phyloP scores from a whole-genome alignment of 92 coral and sea anemone species.

The Zoanthus sansibaricus region DNA sequence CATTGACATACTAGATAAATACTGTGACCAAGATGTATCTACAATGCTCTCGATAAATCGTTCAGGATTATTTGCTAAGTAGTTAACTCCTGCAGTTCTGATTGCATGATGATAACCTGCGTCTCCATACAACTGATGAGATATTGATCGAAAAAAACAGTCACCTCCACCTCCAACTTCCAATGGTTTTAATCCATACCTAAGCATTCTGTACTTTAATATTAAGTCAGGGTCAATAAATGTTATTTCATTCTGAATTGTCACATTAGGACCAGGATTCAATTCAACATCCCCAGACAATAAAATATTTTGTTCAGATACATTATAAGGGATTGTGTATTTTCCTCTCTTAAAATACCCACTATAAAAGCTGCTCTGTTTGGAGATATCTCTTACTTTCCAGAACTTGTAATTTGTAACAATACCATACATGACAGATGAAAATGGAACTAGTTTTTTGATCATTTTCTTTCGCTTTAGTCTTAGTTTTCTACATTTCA shows the following conservation, averaged over 20 bases:
- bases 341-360: slow-evolving; percentile 4
- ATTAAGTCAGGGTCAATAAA: slow-evolving; percentile 11
- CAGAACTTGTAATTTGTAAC: not conserved
- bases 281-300: slow-evolving; percentile 54
- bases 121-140: not conserved
- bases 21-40: slow-evolving; percentile 2
- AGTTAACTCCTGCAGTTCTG: slow-evolving; percentile 52
- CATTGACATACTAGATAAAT: slow-evolving; percentile 38
- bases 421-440: not conserved
- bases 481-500: not conserved
- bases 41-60: slow-evolving; percentile 44
- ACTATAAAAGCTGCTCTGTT: slow-evolving; percentile 30
- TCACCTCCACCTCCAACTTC: slow-evolving; percentile 3
- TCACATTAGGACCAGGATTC: slow-evolving; percentile 61
- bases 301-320: not conserved
- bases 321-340: slow-evolving; percentile 5
- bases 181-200: slow-evolving; percentile 55
- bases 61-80: not conserved
- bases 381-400: slow-evolving; percentile 12
- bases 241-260: slow-evolving; percentile 5
- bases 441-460: not conserved
- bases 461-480: not conserved
- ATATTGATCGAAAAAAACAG: too few relatives aligned
- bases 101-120: slow-evolving; percentile 43
- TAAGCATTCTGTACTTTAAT: slow-evolving; percentile 47